phyloP scores from a whole-genome alignment of 2,888 invertebrate genomes.

The Diogma glabrata region DNA sequence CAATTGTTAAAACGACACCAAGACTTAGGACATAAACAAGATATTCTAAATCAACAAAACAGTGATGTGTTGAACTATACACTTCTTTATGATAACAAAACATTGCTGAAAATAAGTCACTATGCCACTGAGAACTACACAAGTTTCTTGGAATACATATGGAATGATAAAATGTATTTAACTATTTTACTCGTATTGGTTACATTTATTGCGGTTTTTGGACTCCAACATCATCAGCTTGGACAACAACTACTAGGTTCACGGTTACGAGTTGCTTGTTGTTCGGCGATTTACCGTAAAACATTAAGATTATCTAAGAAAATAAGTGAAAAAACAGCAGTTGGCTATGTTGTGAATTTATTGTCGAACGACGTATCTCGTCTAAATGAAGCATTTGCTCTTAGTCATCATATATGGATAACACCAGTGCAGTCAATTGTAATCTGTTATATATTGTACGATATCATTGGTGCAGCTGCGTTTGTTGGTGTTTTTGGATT shows the following conservation, averaged over 20 bases:
- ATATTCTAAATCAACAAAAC: too few relatives aligned
- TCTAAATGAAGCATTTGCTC: constrained; percentile 64
- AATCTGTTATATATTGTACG: constrained; percentile 58
- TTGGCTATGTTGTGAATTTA: constrained; percentile 78
- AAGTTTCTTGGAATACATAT: too few relatives aligned
- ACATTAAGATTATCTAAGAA: not conserved
- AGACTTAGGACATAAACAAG: too few relatives aligned
- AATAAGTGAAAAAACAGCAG: constrained; percentile 69
- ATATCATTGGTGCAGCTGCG: constrained; percentile 53
- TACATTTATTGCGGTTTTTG: constrained; percentile 28
- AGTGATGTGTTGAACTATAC: too few relatives aligned
- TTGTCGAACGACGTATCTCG: constrained; percentile 79
- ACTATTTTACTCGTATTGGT: constrained; percentile 29
- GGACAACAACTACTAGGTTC: constrained; percentile 42
- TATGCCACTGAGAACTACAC: too few relatives aligned
- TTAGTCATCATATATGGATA: constrained; percentile 72
- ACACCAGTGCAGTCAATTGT: constrained; percentile 54
- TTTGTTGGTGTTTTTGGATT: constrained; percentile 58
- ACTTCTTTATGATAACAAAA: too few relatives aligned
- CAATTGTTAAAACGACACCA: constrained; percentile 33
- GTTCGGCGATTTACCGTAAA: constrained; percentile 78
- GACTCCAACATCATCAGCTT: constrained; percentile 36
- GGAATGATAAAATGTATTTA: constrained; percentile 32
- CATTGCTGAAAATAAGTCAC: too few relatives aligned
- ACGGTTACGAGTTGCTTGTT: constrained; percentile 61